Evolutionary conservation across 2,888 invertebrate genomes (phyloP), one percentile per base, ranked within the genome.

Genomic region (Mechanitis mazaeus): DNA sequence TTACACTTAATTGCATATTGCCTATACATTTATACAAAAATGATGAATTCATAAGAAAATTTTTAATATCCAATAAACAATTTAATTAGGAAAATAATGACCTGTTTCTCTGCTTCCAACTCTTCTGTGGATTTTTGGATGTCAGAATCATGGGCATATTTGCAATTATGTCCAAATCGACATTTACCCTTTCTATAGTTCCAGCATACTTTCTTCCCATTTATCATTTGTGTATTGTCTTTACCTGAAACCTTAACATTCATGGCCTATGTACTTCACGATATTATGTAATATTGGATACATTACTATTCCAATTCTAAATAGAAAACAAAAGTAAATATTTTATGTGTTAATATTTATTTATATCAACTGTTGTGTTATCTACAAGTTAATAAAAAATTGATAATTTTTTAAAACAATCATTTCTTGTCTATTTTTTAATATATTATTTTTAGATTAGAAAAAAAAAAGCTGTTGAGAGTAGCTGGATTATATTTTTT

Each of bases 161-260:
- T 95, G 81, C 98, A 98, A 75, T 95, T 96, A 76, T 96, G 96
- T 0, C 97, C 97, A 84, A 97, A 97, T 58, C 96, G 92, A 80
- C 98, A 98, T 42, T 94, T 92, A 1, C 97, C 97, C 79, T 96
- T 97, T 46, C 96, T 91, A 79, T 97, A 96, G 84, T 96, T 97
- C 96, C 96, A 97, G 83, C 98, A 98, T 65, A 97, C 95, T 79
- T 95, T 95, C 75, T 94, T 95, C 0, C 96, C 96, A 78, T 96
- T 96, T 71, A 96, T 95, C 84, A 93, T 93, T 72, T 93, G 93
- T n/a, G 93, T 93, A 76, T 94, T 93, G 69, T 93, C 93, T 79
- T 93, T 93, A 68, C 88, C 92, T 92, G 79, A 91, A 92, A 72
- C 94, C 91, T 91, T 89, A 71, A 85, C 87, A 90, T 86, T 90